Conservation (phyloP, 1,140 invertebrate species). For the Planococcus citri region DNA sequence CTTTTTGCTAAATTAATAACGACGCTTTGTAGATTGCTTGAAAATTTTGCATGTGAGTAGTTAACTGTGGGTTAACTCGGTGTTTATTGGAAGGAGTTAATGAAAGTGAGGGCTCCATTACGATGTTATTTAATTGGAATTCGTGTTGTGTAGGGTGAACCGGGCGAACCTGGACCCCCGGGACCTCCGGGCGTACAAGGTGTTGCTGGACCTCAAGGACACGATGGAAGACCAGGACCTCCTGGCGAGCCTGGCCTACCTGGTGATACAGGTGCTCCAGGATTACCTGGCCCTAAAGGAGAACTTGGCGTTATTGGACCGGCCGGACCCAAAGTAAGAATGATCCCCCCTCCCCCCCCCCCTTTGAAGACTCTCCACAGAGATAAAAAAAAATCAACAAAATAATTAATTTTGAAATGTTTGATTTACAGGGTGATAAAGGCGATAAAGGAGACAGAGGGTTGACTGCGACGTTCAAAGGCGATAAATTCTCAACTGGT, state of each 20-base stretch:
- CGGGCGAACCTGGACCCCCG: slow-evolving; percentile 76
- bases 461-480: slow-evolving; percentile 74
- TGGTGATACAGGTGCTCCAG: slow-evolving; percentile 32
- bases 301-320: slow-evolving; percentile 51
- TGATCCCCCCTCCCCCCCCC: slow-evolving; percentile 18
- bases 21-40: too few relatives aligned
- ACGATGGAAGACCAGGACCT: slow-evolving; percentile 63
- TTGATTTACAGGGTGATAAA: slow-evolving; percentile 56
- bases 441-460: slow-evolving; percentile 83
- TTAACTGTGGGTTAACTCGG: too few relatives aligned
- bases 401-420: neutral
- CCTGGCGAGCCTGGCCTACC: slow-evolving; percentile 54
- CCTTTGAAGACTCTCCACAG: too few relatives aligned
- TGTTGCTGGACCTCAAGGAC: slow-evolving; percentile 59
- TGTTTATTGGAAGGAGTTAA: too few relatives aligned
- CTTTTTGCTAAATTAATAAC: too few relatives aligned
- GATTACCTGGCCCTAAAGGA: slow-evolving; percentile 50
- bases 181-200: slow-evolving; percentile 70
- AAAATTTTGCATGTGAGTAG: too few relatives aligned
- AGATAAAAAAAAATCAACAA: too few relatives aligned
- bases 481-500: slow-evolving; percentile 70
- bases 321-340: slow-evolving; percentile 52
- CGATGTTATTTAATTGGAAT: too few relatives aligned
- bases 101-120: too few relatives aligned
- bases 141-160: slow-evolving; percentile 55